Percentiles rank a stretch among this genome's conserved stretches.
Conservation (phyloP, 2,888 invertebrate species). For the Cosmorhoe ocellata region DNA sequence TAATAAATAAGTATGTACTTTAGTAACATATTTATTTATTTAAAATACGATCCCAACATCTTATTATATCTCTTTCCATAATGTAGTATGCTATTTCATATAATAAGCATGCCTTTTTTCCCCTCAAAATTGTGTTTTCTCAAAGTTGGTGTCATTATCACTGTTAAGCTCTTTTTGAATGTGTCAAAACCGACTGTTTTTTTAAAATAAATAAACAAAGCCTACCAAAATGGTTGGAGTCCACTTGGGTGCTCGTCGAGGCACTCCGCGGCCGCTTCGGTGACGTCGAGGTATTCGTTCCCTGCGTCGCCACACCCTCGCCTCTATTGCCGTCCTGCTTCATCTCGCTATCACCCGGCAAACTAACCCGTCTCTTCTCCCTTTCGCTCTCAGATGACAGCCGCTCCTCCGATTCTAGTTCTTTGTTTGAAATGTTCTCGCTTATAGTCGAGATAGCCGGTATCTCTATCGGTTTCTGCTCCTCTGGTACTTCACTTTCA, state of each 20-base stretch:
- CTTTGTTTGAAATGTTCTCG: constrained; percentile 84
- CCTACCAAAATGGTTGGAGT: constrained; percentile 92
- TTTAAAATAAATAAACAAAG: too few relatives aligned
- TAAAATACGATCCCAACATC: too few relatives aligned
- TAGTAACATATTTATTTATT: too few relatives aligned
- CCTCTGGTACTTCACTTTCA: constrained; percentile 51
- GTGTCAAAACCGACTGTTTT: too few relatives aligned
- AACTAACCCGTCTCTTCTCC: constrained; percentile 83
- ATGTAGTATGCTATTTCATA: too few relatives aligned
- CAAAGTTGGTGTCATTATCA: too few relatives aligned
- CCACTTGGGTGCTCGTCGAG: constrained; percentile 91
- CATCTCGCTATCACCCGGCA: constrained; percentile 80
- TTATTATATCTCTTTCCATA: too few relatives aligned
- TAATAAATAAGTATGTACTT: too few relatives aligned
- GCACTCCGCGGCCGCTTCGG: constrained; percentile 90
- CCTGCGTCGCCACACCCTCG: constrained; percentile 65
- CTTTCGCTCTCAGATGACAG: constrained; percentile 63
- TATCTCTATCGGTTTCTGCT: constrained; percentile 79
- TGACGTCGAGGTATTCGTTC: constrained; percentile 76
- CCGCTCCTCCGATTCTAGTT: constrained; percentile 60
- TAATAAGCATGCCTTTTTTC: too few relatives aligned
- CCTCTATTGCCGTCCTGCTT: constrained; percentile 68
- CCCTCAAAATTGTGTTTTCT: too few relatives aligned
- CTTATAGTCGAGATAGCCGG: constrained; percentile 88
- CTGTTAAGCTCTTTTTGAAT: too few relatives aligned